Base-by-base conservation (phyloP, 2,113 vertebrate genomes). In the Emydura subglobosa region DNA sequence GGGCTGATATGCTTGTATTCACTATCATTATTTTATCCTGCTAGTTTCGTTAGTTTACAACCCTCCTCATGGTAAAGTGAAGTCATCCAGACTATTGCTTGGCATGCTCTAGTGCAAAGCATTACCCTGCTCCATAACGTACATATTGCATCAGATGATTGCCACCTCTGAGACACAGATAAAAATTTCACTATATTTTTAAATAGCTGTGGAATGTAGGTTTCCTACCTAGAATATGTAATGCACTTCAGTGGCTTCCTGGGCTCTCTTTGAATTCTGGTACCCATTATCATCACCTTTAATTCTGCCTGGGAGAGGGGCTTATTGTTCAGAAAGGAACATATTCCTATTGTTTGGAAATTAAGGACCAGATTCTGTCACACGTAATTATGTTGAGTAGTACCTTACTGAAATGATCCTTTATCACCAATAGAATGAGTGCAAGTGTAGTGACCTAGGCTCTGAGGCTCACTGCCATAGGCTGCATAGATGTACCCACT, bases 1-100 rank as follows among this genome's bases (percentile, higher is more conserved):
- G 87, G 84, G 25, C 85, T 86, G 95, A 96, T 95, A 94, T 49
- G 55, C 89, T 94, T 95, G 89, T 86, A 83, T 39, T 50, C 83
- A 91, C 78, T 94, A 87, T 81, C 6, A 0, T 88, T 88, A 80
- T 78, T 92, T 82, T 87, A 24, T 84, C 78, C 83, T 87, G 82
- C 93, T 93, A 61, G 3, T 55, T 42, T 85, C 87, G 49, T 83
- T 97, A 88, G 87, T 90, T 87, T 94, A 44, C 57, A 55, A 85
- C 78, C 85, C 82, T 83, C 74, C 87, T 89, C 86, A 29, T 79
- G 54, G 80, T 55, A 84, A 79, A 79, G 87, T 76, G 86, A 85
- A 95, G 50, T 61, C 74, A 84, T 84, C 53, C 39, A 93, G 93
- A 92, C 81, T 68, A 78, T 51, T 93, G 79, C 72, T 83, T 78